These are phyloP conservation scores for Apostichopus californicus DNA, from an alignment of 35 echinoderm and acorn worm genomes.

Conservation along the genomic window DNA sequence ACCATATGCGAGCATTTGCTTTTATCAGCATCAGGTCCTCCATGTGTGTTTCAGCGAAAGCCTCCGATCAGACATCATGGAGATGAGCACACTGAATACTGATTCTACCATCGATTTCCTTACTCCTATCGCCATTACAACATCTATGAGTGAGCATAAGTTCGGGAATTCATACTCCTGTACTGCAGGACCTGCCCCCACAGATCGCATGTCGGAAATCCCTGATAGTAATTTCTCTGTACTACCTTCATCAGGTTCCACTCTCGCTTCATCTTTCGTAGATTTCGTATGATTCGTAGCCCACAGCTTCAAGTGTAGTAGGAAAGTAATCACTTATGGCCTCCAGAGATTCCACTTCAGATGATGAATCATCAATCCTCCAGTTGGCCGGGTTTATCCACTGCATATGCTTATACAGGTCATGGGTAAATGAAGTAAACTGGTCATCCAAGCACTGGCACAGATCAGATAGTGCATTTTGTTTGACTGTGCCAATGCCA, in stretches of 20 bases:
- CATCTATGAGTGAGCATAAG: slow-evolving; percentile 29
- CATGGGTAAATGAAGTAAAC: slow-evolving; percentile 41
- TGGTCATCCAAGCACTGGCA: slow-evolving; percentile 40
- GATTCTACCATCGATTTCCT: slow-evolving; percentile 63
- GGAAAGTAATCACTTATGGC: slow-evolving; percentile 39
- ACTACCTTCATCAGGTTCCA: slow-evolving; percentile 46
- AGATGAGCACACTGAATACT: slow-evolving; percentile 59
- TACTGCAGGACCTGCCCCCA: slow-evolving; percentile 54
- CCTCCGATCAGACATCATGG: slow-evolving; percentile 64
- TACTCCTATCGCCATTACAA: slow-evolving; percentile 50
- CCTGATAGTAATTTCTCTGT: slow-evolving; percentile 29
- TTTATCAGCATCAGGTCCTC: neutral
- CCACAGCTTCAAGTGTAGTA: slow-evolving; percentile 29
- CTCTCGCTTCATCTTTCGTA: slow-evolving; percentile 55
- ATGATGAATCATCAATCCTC: slow-evolving; percentile 30
- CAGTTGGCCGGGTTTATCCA: slow-evolving; percentile 75
- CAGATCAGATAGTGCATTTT: slow-evolving; percentile 19
- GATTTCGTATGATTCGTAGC: slow-evolving; percentile 29
- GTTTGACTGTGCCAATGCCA: neutral
- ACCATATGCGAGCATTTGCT: neutral
- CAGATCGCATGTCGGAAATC: neutral
- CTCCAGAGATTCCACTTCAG: slow-evolving; percentile 45
- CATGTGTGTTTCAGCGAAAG: slow-evolving; percentile 45
- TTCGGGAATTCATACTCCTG: slow-evolving; percentile 59
- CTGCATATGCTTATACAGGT: slow-evolving; percentile 57